Conservation (phyloP, 2,888 invertebrate species). For the Listrodromus nycthemerus region DNA sequence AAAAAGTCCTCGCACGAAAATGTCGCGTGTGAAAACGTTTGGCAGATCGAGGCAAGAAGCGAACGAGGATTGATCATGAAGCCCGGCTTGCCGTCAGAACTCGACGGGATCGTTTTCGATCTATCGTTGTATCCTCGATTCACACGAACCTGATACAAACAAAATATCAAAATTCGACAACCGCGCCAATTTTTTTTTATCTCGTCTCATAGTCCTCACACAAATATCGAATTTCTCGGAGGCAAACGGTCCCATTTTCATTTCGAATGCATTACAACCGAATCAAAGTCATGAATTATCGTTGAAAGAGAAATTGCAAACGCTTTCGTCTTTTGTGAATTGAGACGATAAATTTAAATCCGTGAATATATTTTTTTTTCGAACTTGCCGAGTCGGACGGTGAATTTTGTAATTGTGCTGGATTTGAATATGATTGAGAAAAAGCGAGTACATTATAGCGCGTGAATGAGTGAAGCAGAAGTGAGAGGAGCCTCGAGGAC, state of each 20-base stretch:
- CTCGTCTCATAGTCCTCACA: not conserved
- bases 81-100: slow-evolving; percentile 52
- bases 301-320: not conserved
- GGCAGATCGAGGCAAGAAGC: slow-evolving; percentile 34
- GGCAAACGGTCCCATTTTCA: not conserved
- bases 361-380: too few species aligned
- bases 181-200: not conserved
- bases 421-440: slow-evolving; percentile 9
- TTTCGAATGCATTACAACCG: too few species aligned
- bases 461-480: slow-evolving; percentile 63
- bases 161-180: not conserved
- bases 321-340: not conserved
- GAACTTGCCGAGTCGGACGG: not conserved
- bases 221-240: not conserved
- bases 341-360: not conserved
- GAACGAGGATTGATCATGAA: slow-evolving; percentile 58
- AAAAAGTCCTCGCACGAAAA: slow-evolving; percentile 1
- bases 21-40: slow-evolving; percentile 49
- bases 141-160: not conserved
- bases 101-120: slow-evolving; percentile 30
- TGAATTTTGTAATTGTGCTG: slow-evolving; percentile 20
- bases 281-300: not conserved
- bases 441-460: slow-evolving; percentile 46
- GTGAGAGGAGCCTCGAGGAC: slow-evolving; percentile 63
- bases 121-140: slow-evolving; percentile 3